These are phyloP conservation scores for Pollenia angustigena DNA, from an alignment of 2,888 invertebrate genomes.

Conservation along the genomic window DNA sequence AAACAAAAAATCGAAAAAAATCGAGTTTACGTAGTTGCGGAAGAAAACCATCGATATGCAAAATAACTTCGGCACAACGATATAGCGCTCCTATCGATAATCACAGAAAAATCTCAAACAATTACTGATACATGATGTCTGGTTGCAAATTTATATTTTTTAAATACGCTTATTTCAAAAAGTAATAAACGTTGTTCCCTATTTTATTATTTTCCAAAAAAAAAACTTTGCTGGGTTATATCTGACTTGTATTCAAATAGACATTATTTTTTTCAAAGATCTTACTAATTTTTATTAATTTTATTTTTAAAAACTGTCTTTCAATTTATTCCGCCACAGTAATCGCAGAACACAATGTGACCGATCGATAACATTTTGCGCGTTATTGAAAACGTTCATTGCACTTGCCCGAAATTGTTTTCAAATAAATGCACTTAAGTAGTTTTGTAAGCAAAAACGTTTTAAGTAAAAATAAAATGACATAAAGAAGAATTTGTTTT, in stretches of 20 bases:
- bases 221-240: slow-evolving; percentile 49
- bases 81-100: no score
- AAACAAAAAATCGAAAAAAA: no score
- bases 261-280: background rate
- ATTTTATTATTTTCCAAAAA: background rate
- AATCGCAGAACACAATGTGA: slow-evolving; percentile 24
- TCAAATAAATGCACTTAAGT: slow-evolving; percentile 34
- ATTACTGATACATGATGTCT: no score
- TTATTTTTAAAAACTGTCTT: background rate
- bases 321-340: background rate
- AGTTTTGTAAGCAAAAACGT: background rate
- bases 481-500: slow-evolving; percentile 21
- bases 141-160: no score
- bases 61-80: no score
- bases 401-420: slow-evolving; percentile 24
- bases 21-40: no score
- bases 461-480: background rate
- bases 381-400: slow-evolving; percentile 58
- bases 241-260: slow-evolving; percentile 1
- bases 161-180: no score
- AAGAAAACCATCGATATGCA: no score
- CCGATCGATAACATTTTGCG: slow-evolving; percentile 1
- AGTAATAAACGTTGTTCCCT: no score
- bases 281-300: background rate
- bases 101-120: no score